Conservation (phyloP, 1,140 invertebrate genomes). For the Liolophura sinensis region DNA sequence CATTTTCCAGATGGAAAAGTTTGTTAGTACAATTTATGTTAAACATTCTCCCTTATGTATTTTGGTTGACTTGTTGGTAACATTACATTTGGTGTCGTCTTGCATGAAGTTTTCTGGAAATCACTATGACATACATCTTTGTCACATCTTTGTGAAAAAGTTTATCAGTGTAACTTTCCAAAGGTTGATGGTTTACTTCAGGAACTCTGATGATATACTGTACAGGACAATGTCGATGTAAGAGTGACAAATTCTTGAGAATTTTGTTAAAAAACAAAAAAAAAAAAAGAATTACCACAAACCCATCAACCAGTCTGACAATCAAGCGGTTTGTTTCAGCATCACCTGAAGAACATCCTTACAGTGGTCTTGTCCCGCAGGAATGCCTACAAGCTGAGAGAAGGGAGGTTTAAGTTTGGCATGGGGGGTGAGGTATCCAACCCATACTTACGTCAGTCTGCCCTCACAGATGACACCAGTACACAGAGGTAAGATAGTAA, state of each 20-base stretch:
- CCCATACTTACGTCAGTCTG: slow-evolving; percentile 67
- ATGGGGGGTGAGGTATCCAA: slow-evolving; percentile 72
- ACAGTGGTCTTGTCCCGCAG: slow-evolving; percentile 71
- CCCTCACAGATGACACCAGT: slow-evolving; percentile 1
- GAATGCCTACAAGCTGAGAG: slow-evolving; percentile 72
- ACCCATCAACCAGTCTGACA: too few species aligned
- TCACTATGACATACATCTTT: too few species aligned
- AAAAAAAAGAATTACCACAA: too few species aligned
- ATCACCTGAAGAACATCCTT: slow-evolving; percentile 77
- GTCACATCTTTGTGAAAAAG: too few species aligned
- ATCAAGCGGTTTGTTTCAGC: slow-evolving; percentile 37
- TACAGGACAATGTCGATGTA: too few species aligned
- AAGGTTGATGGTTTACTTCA: too few species aligned
- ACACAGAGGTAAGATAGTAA: slow-evolving; percentile 17
- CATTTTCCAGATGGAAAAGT: background rate
- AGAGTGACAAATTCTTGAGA: too few species aligned
- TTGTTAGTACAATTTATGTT: background rate
- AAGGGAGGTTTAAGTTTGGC: slow-evolving; percentile 72
- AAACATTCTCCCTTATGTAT: slow-evolving; percentile 21
- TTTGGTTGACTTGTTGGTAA: background rate
- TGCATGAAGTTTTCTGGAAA: too few species aligned
- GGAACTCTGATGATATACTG: too few species aligned
- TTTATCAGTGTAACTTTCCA: too few species aligned
- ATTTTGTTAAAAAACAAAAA: too few species aligned
- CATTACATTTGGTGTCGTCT: too few species aligned